These are phyloP conservation scores for Scolopax mira DNA, from an alignment of 2,113 vertebrate genomes.

Conservation along the genomic window DNA sequence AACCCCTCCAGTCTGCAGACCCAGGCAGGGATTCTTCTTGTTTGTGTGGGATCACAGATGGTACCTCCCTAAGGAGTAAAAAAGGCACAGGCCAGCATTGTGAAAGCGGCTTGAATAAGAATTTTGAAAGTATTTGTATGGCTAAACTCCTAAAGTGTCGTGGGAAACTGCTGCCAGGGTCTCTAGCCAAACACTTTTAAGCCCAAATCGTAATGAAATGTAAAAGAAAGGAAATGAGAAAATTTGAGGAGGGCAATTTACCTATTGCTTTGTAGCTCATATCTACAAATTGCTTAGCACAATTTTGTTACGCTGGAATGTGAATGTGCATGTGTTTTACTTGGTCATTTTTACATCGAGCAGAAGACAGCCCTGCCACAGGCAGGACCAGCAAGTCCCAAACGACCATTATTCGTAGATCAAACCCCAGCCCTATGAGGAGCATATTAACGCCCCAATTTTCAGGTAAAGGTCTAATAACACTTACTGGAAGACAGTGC, in stretches of 20 bases:
- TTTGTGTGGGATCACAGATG: too few species aligned
- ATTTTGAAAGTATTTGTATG: not conserved
- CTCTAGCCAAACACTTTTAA: not conserved
- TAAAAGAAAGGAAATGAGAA: constrained; percentile 1
- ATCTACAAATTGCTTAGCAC: not conserved
- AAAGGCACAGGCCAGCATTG: not conserved
- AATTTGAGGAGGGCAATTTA: not conserved
- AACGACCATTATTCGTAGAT: not conserved
- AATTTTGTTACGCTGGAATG: not conserved
- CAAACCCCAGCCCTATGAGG: not conserved
- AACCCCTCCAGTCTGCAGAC: not conserved
- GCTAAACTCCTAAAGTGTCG: not conserved
- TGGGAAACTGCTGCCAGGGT: not conserved
- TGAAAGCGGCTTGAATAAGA: not conserved
- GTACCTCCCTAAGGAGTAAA: not conserved
- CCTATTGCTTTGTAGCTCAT: not conserved
- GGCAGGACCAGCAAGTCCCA: not conserved
- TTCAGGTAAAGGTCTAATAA: not conserved
- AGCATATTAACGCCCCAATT: constrained; percentile 19
- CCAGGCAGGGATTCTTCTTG: not conserved
- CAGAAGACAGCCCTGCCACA: not conserved
- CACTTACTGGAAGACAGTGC: not conserved
- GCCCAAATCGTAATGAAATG: not conserved
- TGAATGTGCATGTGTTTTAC: not conserved
- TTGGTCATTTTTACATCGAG: not conserved